A percentile compares a stretch with the other conserved stretches of the same genome.
Evolutionary conservation across 2,113 vertebrate species (phyloP).

Genomic region (Chaetorhynchus papuensis): DNA sequence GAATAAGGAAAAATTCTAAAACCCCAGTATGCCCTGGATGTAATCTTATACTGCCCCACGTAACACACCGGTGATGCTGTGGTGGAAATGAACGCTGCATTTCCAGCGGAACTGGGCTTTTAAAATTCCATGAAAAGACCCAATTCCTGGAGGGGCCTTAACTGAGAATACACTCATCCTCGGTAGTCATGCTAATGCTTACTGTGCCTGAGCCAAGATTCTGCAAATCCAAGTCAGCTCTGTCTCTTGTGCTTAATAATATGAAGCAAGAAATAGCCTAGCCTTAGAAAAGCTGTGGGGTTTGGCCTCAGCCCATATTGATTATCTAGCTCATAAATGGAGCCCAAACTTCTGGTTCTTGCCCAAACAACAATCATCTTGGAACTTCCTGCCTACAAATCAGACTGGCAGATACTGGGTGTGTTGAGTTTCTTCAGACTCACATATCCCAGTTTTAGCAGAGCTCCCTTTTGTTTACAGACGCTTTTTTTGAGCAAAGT

Average conservation of each 20-base stretch:
- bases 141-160: neutral
- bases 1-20: neutral
- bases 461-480: neutral
- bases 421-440: neutral
- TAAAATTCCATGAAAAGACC: neutral
- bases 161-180: neutral
- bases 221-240: slow-evolving; percentile 12
- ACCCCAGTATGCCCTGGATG: neutral
- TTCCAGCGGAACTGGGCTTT: neutral
- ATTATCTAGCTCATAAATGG: slow-evolving; percentile 27
- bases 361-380: neutral
- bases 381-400: neutral
- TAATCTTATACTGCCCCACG: neutral
- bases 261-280: slow-evolving; percentile 32
- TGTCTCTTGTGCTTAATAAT: slow-evolving; percentile 38
- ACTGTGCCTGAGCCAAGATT: neutral
- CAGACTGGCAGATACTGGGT: neutral
- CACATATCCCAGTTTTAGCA: neutral
- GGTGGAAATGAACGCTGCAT: neutral
- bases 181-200: neutral
- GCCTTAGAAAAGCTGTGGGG: neutral
- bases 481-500: neutral
- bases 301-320: slow-evolving; percentile 9
- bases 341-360: slow-evolving; percentile 6
- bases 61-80: neutral